phyloP scores from a whole-genome alignment of 2,113 vertebrate genomes.

The Brienomyrus brachyistius region DNA sequence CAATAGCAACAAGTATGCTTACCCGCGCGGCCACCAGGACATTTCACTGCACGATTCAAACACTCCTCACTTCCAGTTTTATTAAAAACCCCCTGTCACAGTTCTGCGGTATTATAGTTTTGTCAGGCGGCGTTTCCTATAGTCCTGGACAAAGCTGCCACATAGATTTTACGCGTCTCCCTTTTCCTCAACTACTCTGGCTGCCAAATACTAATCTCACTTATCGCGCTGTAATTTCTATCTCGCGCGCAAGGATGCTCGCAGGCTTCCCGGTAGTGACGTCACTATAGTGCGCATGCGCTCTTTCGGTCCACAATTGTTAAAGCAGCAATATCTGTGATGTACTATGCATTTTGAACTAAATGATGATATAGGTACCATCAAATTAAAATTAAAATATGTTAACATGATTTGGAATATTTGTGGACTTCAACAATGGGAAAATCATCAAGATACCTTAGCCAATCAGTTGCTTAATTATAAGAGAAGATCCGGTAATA shows the following conservation, averaged over 20 bases:
- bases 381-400: not conserved
- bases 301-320: not conserved
- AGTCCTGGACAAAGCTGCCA: not conserved
- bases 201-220: not conserved
- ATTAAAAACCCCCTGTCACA: conserved; percentile 5
- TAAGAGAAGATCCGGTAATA: not conserved
- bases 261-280: conserved; percentile 38
- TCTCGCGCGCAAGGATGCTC: conserved; percentile 59
- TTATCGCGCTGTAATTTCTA: conserved; percentile 57
- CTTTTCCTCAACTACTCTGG: not conserved
- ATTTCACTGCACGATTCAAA: conserved; percentile 47
- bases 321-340: not conserved
- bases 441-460: not conserved
- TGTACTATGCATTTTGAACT: not conserved
- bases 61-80: not conserved
- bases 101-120: not conserved
- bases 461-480: not conserved
- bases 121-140: not conserved
- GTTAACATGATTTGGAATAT: not conserved
- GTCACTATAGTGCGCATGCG: conserved; percentile 18
- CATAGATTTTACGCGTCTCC: not conserved
- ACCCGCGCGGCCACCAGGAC: conserved; percentile 66
- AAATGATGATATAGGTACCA: not conserved
- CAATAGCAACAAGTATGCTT: conserved; percentile 26
- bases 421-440: not conserved